Evolutionary conservation across 2,797 vertebrate species (phyloP), one percentile per base, ranked within the genome.

Genomic region (Ficedula albicollis): DNA sequence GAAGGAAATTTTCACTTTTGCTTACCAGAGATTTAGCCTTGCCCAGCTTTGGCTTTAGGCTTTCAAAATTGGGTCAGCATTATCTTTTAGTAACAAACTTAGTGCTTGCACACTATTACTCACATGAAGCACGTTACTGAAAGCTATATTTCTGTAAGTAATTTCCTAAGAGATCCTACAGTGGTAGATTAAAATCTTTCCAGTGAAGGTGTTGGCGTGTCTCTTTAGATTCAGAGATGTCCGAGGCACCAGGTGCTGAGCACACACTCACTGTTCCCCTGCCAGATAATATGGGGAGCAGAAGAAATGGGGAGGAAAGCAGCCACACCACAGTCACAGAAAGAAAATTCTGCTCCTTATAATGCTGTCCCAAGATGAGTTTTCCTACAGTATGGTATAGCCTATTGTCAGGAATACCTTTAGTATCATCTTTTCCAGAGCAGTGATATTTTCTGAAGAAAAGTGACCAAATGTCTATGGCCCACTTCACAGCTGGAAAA

Each of bases 231-330:
- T 68, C 26, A 52, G 78, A 87, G 63, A 39, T 66, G n/a, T 69
- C 51, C 0, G 0, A 60, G 44, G 41, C 43, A 59, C 39, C 49
- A 70, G 38, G 44, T 77, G 68, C n/a, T 49, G 25, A 87, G 51
- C 44, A 39, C 8, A 19, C 1, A 0, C 14, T 25, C 1, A 0
- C 14, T 25, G 11, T 49, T 79, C 29, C 52, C 41, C 77, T 74
- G 41, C 23, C 64, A 18, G 26, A 27, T 46, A 49, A 48, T 46
- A 11, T 32, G 43, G 59, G 59, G 39, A 86, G 26, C 54, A 32
- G 59, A 43, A 73, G 46, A 20, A 29, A 14, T 36, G 32, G 16
- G 46, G 70, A 62, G 55, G 67, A 90, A 79, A 73, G 43, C 67
- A 75, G 29, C 46, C 9, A 2, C 48, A 48, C 29, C 34, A 49